These are phyloP conservation scores for Capreolus pygargus DNA, from an alignment of 2,113 vertebrate species.

Conservation along the genomic window DNA sequence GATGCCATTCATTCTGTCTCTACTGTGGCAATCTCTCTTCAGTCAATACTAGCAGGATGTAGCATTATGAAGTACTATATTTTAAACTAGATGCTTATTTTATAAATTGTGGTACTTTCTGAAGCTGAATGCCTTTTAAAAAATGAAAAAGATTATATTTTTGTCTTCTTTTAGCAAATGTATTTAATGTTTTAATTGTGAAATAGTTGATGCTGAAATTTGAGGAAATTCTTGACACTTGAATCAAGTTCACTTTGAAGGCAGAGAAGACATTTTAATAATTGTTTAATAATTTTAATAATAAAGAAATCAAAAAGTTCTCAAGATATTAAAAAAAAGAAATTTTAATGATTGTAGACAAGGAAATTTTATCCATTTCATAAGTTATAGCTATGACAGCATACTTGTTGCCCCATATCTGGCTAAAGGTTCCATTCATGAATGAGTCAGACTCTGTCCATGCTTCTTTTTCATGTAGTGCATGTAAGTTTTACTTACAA, in stretches of 20 bases:
- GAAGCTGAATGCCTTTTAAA: constrained; percentile 73
- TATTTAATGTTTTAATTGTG: constrained; percentile 77
- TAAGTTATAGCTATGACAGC: constrained; percentile 68
- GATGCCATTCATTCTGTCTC: not conserved
- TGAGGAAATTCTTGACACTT: constrained; percentile 73
- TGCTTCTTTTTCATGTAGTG: constrained; percentile 57
- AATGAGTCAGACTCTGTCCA: constrained; percentile 70
- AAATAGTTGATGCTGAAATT: constrained; percentile 76
- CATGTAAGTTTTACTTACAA: constrained; percentile 69
- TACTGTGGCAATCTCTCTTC: not conserved
- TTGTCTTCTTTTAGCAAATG: constrained; percentile 72
- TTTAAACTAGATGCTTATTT: constrained; percentile 68
- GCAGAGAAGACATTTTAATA: constrained; percentile 61
- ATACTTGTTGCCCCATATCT: constrained; percentile 69
- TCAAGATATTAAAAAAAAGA: not conserved
- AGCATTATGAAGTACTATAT: constrained; percentile 49
- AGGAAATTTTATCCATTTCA: constrained; percentile 75
- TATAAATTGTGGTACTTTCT: constrained; percentile 75
- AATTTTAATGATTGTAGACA: constrained; percentile 74
- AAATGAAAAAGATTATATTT: constrained; percentile 76
- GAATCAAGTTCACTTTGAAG: constrained; percentile 75
- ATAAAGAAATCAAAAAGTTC: not conserved
- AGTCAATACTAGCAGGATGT: constrained; percentile 47
- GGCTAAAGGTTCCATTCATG: constrained; percentile 66
- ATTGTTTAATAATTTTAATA: not conserved